Base-by-base conservation (phyloP, 2,888 invertebrate genomes). In the Chouioia cunea region DNA sequence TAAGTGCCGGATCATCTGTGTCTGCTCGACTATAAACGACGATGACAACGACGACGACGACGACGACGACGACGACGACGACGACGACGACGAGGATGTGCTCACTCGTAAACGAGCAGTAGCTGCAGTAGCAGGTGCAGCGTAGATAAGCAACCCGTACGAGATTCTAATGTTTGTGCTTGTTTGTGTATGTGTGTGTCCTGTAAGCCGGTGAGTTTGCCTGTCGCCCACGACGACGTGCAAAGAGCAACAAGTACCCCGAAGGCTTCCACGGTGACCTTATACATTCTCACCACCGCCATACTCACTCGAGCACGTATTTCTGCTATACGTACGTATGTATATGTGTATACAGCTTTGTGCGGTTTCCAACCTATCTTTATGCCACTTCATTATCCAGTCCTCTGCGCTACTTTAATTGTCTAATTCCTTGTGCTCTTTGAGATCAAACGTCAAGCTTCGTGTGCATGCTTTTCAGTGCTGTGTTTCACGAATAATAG, bases 181-280 rank as follows among this genome's bases (percentile, higher is more conserved):
- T 36, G 6, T 1, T 12, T 10, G 36, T 36, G 36, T 10, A 36
- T 36, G 36, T 36, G 36, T 6, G 6, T 52, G 52, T 52, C 22
- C 52, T 22, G 52, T 18, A 2, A 52, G 14, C 18, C 36, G 1
- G 6, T 12, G 36, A 36, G 36, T 36, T 36, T 36, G 36, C 36
- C 36, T 36, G 36, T 15, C 4, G 53, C n/a, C 53, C 20, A 53
- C 15, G 36, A 36, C 36, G 36, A 36, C 15, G 2, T 12, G 57
- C 52, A 43, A 43, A 66, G 63, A 63, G 73, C 73, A 73, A 73
- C 70, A 73, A 73, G 70, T 73, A 64, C 63, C 62, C 52, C 10
- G 18, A 53, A 27, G 46, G 52, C 23, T 43, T 20, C 36, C 4
- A 47, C 36, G 20, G n/a, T n/a, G n/a, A n/a, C n/a, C n/a, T n/a